Evolutionary conservation across 2,797 vertebrate species (phyloP), one percentile per base, ranked within the genome.

Genomic region (Hemibagrus guttatus): DNA sequence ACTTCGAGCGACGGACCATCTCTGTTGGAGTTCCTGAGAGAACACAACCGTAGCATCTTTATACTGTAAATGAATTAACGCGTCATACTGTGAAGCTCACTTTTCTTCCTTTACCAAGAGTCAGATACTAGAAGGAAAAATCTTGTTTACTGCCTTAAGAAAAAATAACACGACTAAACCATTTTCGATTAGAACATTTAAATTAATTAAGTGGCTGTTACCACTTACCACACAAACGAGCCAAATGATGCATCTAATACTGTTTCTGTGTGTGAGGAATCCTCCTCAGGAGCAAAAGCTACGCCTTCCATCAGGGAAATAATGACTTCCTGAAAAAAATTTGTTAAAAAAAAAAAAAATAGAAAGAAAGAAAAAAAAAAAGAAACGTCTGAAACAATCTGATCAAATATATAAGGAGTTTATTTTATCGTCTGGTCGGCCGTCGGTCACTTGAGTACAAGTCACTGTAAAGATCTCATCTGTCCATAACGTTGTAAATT

Each of bases 371-470:
- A 0, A 19, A 31, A 56, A n/a, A 19, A 63, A 59, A 28, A 23
- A 9, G 4, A 81, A 80, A 71, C 59, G 16, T 35, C 75, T 78
- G 76, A n/a, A 78, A 59, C 84, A 79, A 28, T 28, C 49, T 28
- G 56, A 64, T 84, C 28, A 64, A 87, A 87, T 82, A 39, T 39
- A 74, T 17, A 54, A 78, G n/a, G 46, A 69, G 69, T 85, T 91
- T 88, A 88, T 89, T 91, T 90, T 87, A 61, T 81, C 39, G 86
- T 94, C 93, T 91, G 92, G 93, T 93, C 35, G 61, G 84, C 59
- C 28, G 31, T 85, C 83, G 81, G 31, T 85, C 83, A 81, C 59
- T 68, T 39, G 46, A 42, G 71, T 81, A 83, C 52, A n/a, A 66
- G 35, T 59, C 84, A 82, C 42, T 85, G 80, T 85, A 78, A 79